Percentiles rank a stretch among this genome's conserved stretches.
phyloP scores from a whole-genome alignment of 2,113 vertebrate genomes.

The Urocitellus parryii region DNA sequence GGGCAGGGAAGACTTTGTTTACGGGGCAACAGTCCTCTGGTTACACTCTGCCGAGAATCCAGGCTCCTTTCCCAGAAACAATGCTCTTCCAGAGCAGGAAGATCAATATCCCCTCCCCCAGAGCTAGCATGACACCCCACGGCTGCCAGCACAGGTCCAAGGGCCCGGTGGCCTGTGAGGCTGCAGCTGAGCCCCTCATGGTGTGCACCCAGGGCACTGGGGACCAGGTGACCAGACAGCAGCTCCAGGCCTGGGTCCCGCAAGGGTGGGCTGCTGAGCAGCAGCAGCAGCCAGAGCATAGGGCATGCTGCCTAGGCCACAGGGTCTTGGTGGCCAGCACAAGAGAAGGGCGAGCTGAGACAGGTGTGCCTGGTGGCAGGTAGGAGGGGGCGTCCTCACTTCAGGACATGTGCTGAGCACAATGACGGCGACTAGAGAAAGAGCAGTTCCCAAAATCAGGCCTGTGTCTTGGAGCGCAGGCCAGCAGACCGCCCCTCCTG shows the following conservation, averaged over 20 bases:
- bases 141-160: background rate
- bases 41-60: constrained; percentile 22
- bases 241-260: background rate
- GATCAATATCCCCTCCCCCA: constrained; percentile 47
- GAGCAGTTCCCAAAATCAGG: too few relatives aligned
- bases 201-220: background rate
- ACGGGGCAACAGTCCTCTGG: constrained; percentile 23
- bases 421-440: background rate
- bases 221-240: background rate
- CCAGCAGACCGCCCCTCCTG: background rate
- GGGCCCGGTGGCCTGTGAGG: background rate
- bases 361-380: background rate
- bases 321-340: too few relatives aligned
- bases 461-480: background rate
- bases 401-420: background rate
- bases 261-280: background rate
- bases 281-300: background rate
- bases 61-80: constrained; percentile 69
- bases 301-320: background rate
- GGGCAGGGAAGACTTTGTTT: background rate
- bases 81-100: background rate
- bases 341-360: background rate
- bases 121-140: background rate
- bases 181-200: background rate
- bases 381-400: background rate